Conservation (phyloP, 2,797 vertebrate species). For the Gobionotothen gibberifrons region DNA sequence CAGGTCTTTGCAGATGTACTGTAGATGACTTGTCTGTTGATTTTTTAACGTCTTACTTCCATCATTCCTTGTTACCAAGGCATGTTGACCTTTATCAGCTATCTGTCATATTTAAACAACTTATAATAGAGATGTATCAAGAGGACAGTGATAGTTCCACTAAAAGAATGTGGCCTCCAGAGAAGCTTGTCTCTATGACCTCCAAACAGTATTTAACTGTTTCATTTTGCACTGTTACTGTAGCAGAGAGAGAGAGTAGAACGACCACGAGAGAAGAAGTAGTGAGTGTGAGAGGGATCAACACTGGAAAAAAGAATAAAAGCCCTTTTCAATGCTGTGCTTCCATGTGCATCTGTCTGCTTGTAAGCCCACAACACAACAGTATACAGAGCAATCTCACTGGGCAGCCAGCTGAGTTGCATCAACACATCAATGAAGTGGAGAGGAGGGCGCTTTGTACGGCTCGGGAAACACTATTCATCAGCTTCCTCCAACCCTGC, state of each 20-base stretch:
- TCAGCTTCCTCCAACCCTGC: constrained; percentile 65
- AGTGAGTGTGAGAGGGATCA: constrained; percentile 37
- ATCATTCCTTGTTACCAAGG: background rate
- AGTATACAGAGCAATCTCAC: constrained; percentile 57
- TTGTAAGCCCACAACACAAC: constrained; percentile 58
- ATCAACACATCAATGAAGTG: constrained; percentile 76
- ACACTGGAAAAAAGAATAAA: constrained; percentile 51
- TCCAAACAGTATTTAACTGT: constrained; percentile 20
- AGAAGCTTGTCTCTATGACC: constrained; percentile 11
- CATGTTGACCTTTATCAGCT: constrained; percentile 7
- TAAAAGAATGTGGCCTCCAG: background rate
- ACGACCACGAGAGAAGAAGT: background rate
- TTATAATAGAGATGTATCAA: background rate
- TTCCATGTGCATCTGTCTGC: constrained; percentile 66
- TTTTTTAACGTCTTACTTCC: background rate
- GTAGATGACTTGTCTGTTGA: constrained; percentile 23
- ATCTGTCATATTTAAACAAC: background rate
- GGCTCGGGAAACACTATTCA: constrained; percentile 71
- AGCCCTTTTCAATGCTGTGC: constrained; percentile 57
- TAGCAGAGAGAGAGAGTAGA: constrained; percentile 14
- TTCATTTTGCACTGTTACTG: constrained; percentile 30
- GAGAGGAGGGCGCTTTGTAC: constrained; percentile 72
- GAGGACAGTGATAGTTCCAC: constrained; percentile 7
- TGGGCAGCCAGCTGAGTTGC: constrained; percentile 70
- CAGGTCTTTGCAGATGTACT: constrained; percentile 16